Evolutionary conservation across 2,888 invertebrate genomes (phyloP).

Genomic region (Drosophila leonis): DNA sequence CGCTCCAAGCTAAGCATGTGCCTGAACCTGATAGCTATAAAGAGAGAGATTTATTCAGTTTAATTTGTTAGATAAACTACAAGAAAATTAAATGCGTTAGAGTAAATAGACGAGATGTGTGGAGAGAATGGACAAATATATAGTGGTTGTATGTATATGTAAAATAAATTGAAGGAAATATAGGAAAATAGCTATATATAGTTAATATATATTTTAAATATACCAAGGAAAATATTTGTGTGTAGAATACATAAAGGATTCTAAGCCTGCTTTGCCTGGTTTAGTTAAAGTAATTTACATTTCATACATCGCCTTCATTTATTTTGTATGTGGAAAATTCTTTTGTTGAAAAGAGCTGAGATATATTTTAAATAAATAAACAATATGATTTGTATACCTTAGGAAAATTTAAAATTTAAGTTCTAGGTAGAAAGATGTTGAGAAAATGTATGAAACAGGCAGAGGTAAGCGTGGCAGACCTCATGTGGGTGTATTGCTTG

Average conservation of each 20-base stretch:
- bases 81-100: slow-evolving; percentile 1
- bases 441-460: too few relatives aligned
- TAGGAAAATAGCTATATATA: background rate
- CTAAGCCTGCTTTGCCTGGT: background rate
- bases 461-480: too few relatives aligned
- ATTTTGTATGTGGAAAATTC: too few relatives aligned
- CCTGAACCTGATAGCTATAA: slow-evolving; percentile 14
- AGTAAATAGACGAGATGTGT: background rate
- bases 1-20: slow-evolving; percentile 32
- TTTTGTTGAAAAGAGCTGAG: too few relatives aligned
- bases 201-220: background rate
- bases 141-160: background rate
- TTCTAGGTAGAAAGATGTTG: too few relatives aligned
- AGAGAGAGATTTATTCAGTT: slow-evolving; percentile 22
- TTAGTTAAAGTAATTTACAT: background rate
- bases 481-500: too few relatives aligned
- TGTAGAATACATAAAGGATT: background rate
- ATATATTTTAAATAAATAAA: too few relatives aligned
- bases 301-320: too few relatives aligned
- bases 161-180: background rate
- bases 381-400: too few relatives aligned
- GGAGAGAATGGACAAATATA: background rate
- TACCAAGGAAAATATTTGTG: background rate
- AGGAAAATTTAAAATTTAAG: too few relatives aligned
- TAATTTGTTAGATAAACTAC: slow-evolving; percentile 26